Percentiles rank a stretch among this genome's conserved stretches.
These are phyloP conservation scores for Coelinius sp. DNA, from an alignment of 2,888 invertebrate genomes.

Conservation along the genomic window DNA sequence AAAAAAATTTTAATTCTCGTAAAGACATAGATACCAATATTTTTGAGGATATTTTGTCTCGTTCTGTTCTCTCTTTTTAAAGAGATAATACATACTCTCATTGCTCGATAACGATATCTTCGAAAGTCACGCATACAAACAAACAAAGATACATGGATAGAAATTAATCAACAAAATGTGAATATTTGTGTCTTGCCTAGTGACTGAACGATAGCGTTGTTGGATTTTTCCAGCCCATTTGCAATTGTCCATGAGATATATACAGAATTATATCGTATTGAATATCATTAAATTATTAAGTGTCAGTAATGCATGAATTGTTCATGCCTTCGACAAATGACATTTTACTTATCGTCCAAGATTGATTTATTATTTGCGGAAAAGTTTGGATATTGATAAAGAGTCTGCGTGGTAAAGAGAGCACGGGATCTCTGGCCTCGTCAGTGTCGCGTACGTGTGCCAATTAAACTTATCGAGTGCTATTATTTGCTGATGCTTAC, in stretches of 20 bases:
- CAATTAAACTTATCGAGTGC: constrained; percentile 41
- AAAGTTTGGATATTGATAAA: constrained; percentile 14
- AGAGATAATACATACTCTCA: constrained; percentile 1
- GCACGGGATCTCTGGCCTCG: constrained; percentile 15
- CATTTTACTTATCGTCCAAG: no score
- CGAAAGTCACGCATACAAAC: background rate
- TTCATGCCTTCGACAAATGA: background rate
- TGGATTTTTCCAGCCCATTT: constrained; percentile 19
- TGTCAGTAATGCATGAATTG: no score
- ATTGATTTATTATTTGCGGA: constrained; percentile 9
- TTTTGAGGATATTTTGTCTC: background rate
- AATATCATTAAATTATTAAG: no score
- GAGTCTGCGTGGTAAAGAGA: constrained; percentile 10
- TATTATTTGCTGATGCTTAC: background rate
- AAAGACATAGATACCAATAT: constrained; percentile 3
- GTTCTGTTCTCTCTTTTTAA: background rate
- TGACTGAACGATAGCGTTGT: background rate
- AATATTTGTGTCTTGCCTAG: constrained; percentile 12
- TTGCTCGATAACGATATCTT: constrained; percentile 20
- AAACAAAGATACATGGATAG: background rate
- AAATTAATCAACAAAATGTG: constrained; percentile 12
- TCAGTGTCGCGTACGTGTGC: constrained; percentile 33
- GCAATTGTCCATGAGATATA: background rate
- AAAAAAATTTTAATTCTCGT: background rate
- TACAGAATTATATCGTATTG: background rate